Evolutionary conservation across 1,140 invertebrate genomes (phyloP), one percentile per base, ranked within the genome.

Genomic region (Chlorops oryzae): DNA sequence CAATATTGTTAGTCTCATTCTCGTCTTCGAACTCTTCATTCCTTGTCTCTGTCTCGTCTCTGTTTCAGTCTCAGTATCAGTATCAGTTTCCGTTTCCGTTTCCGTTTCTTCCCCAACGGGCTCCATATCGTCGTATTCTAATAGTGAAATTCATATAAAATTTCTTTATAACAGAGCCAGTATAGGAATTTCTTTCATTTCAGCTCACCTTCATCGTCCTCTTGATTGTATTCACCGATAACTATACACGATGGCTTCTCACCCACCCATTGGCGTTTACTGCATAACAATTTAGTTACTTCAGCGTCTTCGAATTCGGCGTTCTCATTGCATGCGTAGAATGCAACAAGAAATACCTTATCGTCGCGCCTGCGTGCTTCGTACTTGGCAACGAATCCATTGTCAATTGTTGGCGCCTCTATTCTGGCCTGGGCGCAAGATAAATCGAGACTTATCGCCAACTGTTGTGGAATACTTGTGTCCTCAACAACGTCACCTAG

Each of bases 281-380:
- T 78, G 50, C 81, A 82, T 57, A 75, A 82, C 50, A 82, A 70
- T 37, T 74, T 73, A 50, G 77, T 73, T 43, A 62, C 68, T n/a
- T 72, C 70, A 2, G 59, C 49, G 42, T 74, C 62, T 47, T 74
- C 71, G 24, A 82, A 67, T 12, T 72, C 68, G 55, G 73, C 81
- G 15, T 77, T 77, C 12, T 77, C 72, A 13, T 72, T 54, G 55
- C 81, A 82, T 28, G 71, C 63, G 47, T 80, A 81, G 49, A 78
- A 63, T 20, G 78, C 80, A 35, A 79, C 78, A n/a, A 77, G 65
- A 50, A 81, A 82, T 27, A 74, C 61, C 59, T 79, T 79, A 53
- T 35, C 58, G 3, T 56, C 65, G 1, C 42, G 57, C 13, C 62
- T 58, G 1, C 66, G 59, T 12, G 63, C 55, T 9, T 68, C 65